These are phyloP conservation scores for Drosophila mayaguana DNA, from an alignment of 2,888 invertebrate species.

Conservation along the genomic window DNA sequence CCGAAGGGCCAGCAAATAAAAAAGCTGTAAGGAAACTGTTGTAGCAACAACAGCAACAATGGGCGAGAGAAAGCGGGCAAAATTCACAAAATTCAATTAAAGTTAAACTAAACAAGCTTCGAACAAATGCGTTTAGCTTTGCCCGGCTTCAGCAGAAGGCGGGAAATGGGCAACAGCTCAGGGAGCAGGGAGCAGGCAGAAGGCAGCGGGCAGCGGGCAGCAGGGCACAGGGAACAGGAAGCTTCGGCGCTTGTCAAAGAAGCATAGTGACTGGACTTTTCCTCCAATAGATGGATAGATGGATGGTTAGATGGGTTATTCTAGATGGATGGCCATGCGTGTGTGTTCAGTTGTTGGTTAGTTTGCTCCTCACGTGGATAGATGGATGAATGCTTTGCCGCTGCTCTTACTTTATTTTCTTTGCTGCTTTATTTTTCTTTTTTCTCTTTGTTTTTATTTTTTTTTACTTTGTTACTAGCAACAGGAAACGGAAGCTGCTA, in stretches of 20 bases:
- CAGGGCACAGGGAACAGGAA: conserved; percentile 41
- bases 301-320: conserved; percentile 59
- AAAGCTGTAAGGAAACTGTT: conserved; percentile 60
- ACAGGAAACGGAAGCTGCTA: conserved; percentile 78
- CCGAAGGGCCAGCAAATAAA: conserved; percentile 64
- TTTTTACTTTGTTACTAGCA: conserved; percentile 31
- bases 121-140: conserved; percentile 80
- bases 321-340: conserved; percentile 68
- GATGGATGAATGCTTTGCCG: conserved; percentile 61
- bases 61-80: conserved; percentile 47
- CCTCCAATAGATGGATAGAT: conserved; percentile 59
- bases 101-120: conserved; percentile 81
- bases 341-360: conserved; percentile 69
- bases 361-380: conserved; percentile 59
- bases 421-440: conserved; percentile 2
- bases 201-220: conserved; percentile 25
- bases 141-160: conserved; percentile 45
- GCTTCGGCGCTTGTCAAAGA: conserved; percentile 72
- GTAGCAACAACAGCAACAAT: conserved; percentile 44
- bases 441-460: neutral
- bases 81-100: conserved; percentile 81
- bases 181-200: conserved; percentile 11
- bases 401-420: conserved; percentile 25
- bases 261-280: conserved; percentile 59
- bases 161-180: conserved; percentile 10